Conservation (phyloP, 2,113 vertebrate genomes). For the Chrysemys picta region DNA sequence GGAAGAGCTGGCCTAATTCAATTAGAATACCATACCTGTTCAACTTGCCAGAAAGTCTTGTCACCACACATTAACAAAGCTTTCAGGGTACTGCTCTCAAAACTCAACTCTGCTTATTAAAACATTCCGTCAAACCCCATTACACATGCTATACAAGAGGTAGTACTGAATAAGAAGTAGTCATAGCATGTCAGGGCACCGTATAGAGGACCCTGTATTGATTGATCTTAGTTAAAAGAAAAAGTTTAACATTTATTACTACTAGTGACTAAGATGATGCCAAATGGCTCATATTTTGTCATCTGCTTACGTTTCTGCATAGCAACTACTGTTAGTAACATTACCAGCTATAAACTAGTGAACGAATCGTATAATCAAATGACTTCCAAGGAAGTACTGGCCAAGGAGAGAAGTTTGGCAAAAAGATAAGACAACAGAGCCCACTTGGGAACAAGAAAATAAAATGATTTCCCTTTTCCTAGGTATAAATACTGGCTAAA, state of each 20-base stretch:
- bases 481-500: background rate
- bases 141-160: background rate
- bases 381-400: background rate
- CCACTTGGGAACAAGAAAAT: background rate
- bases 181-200: background rate
- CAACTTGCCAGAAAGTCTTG: background rate
- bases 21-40: background rate
- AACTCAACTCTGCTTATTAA: background rate
- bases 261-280: background rate
- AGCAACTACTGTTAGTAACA: background rate
- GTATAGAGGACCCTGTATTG: background rate
- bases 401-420: background rate
- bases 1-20: background rate
- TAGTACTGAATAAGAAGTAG: background rate
- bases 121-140: background rate
- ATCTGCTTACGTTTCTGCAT: conserved; percentile 4
- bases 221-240: background rate
- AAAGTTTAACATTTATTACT: background rate
- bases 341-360: background rate
- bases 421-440: background rate
- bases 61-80: background rate
- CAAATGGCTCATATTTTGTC: background rate
- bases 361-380: background rate
- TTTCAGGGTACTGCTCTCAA: background rate
- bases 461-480: background rate